These are phyloP conservation scores for Thumatha senex DNA, from an alignment of 2,888 invertebrate genomes.

Conservation along the genomic window DNA sequence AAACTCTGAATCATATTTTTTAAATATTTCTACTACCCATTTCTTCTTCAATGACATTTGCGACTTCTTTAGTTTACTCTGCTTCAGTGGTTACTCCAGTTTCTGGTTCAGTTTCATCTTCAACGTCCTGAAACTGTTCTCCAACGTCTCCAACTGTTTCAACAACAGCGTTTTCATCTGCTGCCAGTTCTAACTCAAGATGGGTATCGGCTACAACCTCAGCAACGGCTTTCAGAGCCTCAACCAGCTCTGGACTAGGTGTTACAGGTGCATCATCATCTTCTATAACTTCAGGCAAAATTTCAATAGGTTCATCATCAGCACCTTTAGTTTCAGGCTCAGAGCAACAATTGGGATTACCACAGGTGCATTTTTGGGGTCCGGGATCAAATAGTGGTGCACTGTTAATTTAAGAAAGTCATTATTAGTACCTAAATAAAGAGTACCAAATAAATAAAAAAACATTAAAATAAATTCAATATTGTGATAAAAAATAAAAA, in stretches of 20 bases:
- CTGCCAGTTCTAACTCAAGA: too few species aligned
- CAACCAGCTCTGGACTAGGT: background rate
- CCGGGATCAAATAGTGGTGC: background rate
- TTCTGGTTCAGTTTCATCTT: too few species aligned
- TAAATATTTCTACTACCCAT: too few species aligned
- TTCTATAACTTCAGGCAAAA: background rate
- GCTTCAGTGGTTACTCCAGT: too few species aligned
- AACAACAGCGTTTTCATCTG: too few species aligned
- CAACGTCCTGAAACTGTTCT: too few species aligned
- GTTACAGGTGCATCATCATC: background rate
- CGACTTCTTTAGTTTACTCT: too few species aligned
- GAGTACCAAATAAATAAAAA: background rate
- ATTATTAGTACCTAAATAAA: background rate
- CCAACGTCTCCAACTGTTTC: too few species aligned
- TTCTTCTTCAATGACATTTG: too few species aligned
- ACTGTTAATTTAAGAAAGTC: background rate
- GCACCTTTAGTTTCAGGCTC: background rate
- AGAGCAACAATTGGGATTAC: background rate
- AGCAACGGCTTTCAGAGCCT: background rate
- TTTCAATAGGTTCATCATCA: background rate
- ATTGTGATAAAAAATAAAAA: background rate
- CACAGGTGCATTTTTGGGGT: slow-evolving; percentile 1
- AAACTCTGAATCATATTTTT: too few species aligned
- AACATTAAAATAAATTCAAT: background rate
- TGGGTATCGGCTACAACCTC: background rate